These are phyloP conservation scores for Aplysina aerophoba DNA, from an alignment of 37 sponge, comb jelly and placozoan genomes.

Conservation along the genomic window DNA sequence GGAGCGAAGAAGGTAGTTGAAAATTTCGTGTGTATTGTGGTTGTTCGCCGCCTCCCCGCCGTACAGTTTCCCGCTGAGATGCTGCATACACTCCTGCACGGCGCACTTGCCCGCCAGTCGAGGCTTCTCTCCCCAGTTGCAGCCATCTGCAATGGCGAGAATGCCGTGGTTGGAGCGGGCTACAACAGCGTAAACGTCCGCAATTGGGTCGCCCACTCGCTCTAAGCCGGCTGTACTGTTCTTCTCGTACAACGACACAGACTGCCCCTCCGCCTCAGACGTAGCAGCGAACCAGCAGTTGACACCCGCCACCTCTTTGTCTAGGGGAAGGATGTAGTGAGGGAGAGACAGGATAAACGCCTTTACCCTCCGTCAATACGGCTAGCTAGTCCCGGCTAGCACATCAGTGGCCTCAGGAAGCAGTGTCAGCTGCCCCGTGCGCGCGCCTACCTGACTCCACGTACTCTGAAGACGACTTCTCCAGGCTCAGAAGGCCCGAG, in stretches of 20 bases:
- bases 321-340: too few species aligned
- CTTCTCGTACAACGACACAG: conserved; percentile 81
- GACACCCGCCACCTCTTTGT: conserved; percentile 50
- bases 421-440: too few species aligned
- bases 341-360: too few species aligned
- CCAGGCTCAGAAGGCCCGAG: conserved; percentile 57
- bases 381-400: too few species aligned
- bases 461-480: neutral
- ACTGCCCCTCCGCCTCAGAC: conserved; percentile 55
- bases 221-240: conserved; percentile 18
- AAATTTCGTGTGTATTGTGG: conserved; percentile 61
- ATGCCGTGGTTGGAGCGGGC: conserved; percentile 65
- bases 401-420: too few species aligned
- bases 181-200: conserved; percentile 73
- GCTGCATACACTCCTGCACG: conserved; percentile 59
- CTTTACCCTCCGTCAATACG: too few species aligned
- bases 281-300: conserved; percentile 62
- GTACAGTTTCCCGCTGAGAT: conserved; percentile 71
- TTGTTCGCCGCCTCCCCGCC: neutral
- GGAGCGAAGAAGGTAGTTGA: conserved; percentile 59
- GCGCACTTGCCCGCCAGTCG: conserved; percentile 84
- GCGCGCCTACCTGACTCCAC: neutral
- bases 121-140: conserved; percentile 81
- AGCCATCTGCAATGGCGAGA: conserved; percentile 79
- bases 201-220: conserved; percentile 86